phyloP scores from a whole-genome alignment of 2,113 vertebrate genomes.

The Dipodomys spectabilis region DNA sequence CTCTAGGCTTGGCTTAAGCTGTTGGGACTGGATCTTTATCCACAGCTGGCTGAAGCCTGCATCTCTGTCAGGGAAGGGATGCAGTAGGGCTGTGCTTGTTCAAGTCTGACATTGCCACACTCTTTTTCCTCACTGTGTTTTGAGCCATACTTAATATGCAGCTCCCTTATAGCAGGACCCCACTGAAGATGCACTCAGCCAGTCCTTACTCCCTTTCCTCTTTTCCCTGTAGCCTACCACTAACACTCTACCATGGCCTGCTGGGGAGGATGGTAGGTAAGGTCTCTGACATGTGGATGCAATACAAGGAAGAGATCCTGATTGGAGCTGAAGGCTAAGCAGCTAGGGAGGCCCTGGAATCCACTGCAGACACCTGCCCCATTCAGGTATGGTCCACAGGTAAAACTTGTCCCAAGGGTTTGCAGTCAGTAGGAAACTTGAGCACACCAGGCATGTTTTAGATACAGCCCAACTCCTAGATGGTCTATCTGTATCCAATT shows the following conservation, averaged over 20 bases:
- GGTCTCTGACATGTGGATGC: neutral
- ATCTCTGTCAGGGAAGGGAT: neutral
- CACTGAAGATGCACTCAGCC: neutral
- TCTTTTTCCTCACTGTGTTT: neutral
- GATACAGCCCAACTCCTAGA: neutral
- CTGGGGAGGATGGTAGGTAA: neutral
- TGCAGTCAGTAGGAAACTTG: neutral
- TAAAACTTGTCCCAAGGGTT: neutral
- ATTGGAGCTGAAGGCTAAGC: neutral
- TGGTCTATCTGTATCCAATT: neutral
- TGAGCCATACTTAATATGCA: neutral
- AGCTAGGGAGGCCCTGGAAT: neutral
- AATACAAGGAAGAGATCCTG: neutral
- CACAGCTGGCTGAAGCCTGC: neutral
- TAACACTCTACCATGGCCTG: neutral
- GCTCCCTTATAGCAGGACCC: neutral
- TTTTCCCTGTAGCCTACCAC: neutral
- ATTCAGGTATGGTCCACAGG: neutral
- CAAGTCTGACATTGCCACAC: neutral
- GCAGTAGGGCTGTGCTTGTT: neutral
- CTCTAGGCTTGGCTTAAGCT: neutral
- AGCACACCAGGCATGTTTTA: neutral
- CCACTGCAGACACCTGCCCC: rapidly evolving
- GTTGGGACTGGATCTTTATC: neutral
- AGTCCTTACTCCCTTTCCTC: neutral